A percentile compares a stretch with the other conserved stretches of the same genome.
phyloP scores from a whole-genome alignment of 2,113 vertebrate species.

The Dunckerocampus dactyliophorus region DNA sequence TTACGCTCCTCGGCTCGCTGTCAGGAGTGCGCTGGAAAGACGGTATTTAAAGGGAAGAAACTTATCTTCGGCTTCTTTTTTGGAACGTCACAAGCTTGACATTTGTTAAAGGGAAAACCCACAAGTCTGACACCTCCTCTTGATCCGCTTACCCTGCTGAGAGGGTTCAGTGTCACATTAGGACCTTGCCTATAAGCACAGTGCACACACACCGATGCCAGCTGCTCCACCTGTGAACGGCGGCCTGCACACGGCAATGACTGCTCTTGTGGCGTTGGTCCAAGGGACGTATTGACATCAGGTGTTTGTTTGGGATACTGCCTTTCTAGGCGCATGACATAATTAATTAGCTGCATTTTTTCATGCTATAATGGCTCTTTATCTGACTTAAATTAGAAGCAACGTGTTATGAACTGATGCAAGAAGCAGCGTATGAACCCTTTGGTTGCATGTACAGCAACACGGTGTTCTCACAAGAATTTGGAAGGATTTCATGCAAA shows the following conservation, averaged over 20 bases:
- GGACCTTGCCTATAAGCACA: conserved; percentile 21
- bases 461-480: neutral
- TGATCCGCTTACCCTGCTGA: conserved; percentile 10
- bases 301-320: conserved; percentile 45
- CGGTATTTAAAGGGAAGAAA: conserved; percentile 12
- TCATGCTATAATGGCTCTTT: conserved; percentile 21
- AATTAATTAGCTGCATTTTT: conserved; percentile 30
- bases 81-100: conserved; percentile 14
- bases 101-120: conserved; percentile 7
- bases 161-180: conserved; percentile 10
- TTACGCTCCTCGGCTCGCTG: neutral
- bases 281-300: conserved; percentile 50
- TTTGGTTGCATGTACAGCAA: neutral
- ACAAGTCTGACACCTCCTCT: conserved; percentile 4
- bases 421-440: no score
- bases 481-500: neutral
- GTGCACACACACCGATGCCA: neutral
- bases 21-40: conserved; percentile 10
- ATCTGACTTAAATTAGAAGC: conserved; percentile 3
- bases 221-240: conserved; percentile 36
- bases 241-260: conserved; percentile 25
- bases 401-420: neutral
- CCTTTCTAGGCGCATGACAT: conserved; percentile 30
- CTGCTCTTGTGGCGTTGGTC: conserved; percentile 35
- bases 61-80: neutral